phyloP scores from a whole-genome alignment of 1,140 invertebrate species.

The Pinna nobilis region DNA sequence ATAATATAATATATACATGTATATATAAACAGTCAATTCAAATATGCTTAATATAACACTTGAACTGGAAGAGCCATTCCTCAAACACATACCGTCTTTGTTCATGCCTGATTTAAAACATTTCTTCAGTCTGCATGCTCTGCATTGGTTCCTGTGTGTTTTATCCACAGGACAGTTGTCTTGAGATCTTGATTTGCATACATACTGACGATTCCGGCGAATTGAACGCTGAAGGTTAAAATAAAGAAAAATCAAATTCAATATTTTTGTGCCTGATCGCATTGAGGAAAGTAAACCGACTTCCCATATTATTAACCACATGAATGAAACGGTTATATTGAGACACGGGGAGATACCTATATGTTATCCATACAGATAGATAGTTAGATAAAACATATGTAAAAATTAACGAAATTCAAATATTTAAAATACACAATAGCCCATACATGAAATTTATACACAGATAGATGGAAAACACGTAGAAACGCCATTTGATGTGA shows the following conservation, averaged over 20 bases:
- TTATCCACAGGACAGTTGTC: conserved; percentile 94
- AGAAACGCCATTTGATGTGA: background rate
- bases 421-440: too few species aligned
- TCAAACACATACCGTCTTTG: conserved; percentile 92
- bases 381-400: background rate
- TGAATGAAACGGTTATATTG: background rate
- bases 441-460: too few species aligned
- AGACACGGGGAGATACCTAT: background rate
- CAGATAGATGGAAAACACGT: background rate
- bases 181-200: conserved; percentile 93
- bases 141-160: conserved; percentile 93
- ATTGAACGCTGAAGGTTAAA: conserved; percentile 86
- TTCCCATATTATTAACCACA: background rate
- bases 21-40: background rate
- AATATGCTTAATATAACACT: background rate
- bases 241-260: background rate
- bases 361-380: background rate
- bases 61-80: background rate
- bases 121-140: conserved; percentile 95
- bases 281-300: background rate
- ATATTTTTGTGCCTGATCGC: background rate
- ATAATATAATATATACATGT: background rate
- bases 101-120: conserved; percentile 99
- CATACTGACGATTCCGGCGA: conserved; percentile 92
- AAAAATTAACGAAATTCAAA: background rate